These are phyloP conservation scores for Melanotaenia boesemani DNA, from an alignment of 2,797 vertebrate genomes.

Conservation along the genomic window DNA sequence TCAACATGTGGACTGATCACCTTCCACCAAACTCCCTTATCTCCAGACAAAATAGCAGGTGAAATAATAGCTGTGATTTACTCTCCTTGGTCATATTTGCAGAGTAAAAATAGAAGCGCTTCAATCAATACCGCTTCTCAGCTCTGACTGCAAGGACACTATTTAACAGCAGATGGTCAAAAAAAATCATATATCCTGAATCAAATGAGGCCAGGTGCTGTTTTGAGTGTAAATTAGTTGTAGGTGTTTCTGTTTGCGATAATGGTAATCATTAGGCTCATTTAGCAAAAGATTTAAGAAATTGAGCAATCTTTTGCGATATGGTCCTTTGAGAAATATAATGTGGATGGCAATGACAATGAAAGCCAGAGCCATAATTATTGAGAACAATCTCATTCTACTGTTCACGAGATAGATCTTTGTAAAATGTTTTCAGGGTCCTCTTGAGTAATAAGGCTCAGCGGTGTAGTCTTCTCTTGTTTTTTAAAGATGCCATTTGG, in stretches of 20 bases:
- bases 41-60: conserved; percentile 56
- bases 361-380: conserved; percentile 62
- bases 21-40: conserved; percentile 49
- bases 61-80: conserved; percentile 69
- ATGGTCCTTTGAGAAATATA: conserved; percentile 58
- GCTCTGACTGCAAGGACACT: conserved; percentile 27
- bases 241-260: conserved; percentile 61
- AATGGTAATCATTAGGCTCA: conserved; percentile 55
- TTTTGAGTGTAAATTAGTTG: conserved; percentile 54
- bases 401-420: conserved; percentile 52
- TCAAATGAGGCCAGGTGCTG: conserved; percentile 57
- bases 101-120: conserved; percentile 60
- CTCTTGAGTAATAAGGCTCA: conserved; percentile 57
- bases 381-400: conserved; percentile 56
- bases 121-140: conserved; percentile 52
- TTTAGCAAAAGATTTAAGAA: conserved; percentile 47
- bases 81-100: conserved; percentile 64
- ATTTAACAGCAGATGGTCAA: conserved; percentile 64
- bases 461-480: conserved; percentile 61
- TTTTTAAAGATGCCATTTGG: conserved; percentile 79
- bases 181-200: conserved; percentile 35
- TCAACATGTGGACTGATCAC: conserved; percentile 55
- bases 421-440: conserved; percentile 65
- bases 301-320: conserved; percentile 48
- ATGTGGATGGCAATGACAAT: conserved; percentile 54